Evolutionary conservation across 2,113 vertebrate genomes (phyloP).

Genomic region (Neotoma lepida): DNA sequence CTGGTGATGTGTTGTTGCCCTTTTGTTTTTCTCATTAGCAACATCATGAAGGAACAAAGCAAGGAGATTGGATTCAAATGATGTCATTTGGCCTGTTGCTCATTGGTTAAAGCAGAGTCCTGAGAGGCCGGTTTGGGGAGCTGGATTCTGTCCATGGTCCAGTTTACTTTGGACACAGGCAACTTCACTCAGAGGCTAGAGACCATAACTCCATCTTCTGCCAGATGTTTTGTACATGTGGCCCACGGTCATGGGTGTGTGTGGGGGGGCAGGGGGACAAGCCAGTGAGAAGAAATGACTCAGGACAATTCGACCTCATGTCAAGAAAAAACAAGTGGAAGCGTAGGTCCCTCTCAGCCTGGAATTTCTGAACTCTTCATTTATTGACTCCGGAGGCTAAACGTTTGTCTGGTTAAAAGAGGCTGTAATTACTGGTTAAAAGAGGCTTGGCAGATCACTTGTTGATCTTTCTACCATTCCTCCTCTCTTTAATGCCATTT

Average conservation of each 20-base stretch:
- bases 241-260: background rate
- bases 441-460: background rate
- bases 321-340: slow-evolving; percentile 52
- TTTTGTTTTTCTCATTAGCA: slow-evolving; percentile 57
- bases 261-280: background rate
- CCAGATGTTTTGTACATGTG: slow-evolving; percentile 62
- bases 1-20: background rate
- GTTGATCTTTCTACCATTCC: background rate
- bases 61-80: slow-evolving; percentile 65
- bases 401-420: slow-evolving; percentile 24
- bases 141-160: slow-evolving; percentile 35
- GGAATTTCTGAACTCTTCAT: background rate
- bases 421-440: slow-evolving; percentile 18
- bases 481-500: background rate
- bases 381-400: background rate
- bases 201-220: slow-evolving; percentile 9
- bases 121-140: slow-evolving; percentile 31
- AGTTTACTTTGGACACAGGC: slow-evolving; percentile 38
- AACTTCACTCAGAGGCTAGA: background rate
- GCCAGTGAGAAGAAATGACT: slow-evolving; percentile 19
- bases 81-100: slow-evolving; percentile 48
- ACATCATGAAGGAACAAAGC: background rate
- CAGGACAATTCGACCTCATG: background rate
- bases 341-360: background rate
- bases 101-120: slow-evolving; percentile 25